Evolutionary conservation across 2,797 vertebrate genomes (phyloP), one percentile per base, ranked within the genome.

Genomic region (Phrynocephalus forsythii): DNA sequence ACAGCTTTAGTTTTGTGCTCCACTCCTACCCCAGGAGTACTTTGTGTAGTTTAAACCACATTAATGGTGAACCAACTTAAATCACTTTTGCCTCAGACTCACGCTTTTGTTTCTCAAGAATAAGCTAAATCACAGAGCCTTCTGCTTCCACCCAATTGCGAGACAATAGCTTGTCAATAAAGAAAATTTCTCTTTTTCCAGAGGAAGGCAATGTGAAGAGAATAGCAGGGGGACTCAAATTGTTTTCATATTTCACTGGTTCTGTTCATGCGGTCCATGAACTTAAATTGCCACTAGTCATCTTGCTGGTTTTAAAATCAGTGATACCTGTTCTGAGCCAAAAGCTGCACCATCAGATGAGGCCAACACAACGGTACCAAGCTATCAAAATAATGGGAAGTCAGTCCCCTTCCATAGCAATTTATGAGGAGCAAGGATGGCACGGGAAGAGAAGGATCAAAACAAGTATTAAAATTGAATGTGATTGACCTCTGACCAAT

Each of bases 241-340:
- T 79, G 75, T 63, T 84, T 63, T 69, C 76, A 79, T 78, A 56
- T 84, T 72, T 79, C 68, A 63, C 75, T 88, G 15, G 71, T 38
- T 44, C 28, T 63, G 30, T 15, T 1, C 3, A 7, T 15, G 10
- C 56, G 48, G 84, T 8, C 1, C 60, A 13, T 2, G 56, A 26
- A 24, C 79, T 2, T 0, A 88, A 87, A 87, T 71, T 82, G 0
- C 75, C 86, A 48, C 73, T 28, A 69, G 10, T 11, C 1, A 2
- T 33, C 26, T 87, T 1, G 86, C 84, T 44, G 4, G 16, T 76
- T 91, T 86, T 66, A 66, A 83, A 91, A 26, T 82, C 13, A 79
- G 20, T 78, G 2, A 48, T 82, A 67, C 18, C 60, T 44, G 48
- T n/a, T 7, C 48, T 0, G 69, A 52, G 38, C 52, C 22, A 1